Base-by-base conservation (phyloP, 2,113 vertebrate genomes). In the Acrocephalus kingi region DNA sequence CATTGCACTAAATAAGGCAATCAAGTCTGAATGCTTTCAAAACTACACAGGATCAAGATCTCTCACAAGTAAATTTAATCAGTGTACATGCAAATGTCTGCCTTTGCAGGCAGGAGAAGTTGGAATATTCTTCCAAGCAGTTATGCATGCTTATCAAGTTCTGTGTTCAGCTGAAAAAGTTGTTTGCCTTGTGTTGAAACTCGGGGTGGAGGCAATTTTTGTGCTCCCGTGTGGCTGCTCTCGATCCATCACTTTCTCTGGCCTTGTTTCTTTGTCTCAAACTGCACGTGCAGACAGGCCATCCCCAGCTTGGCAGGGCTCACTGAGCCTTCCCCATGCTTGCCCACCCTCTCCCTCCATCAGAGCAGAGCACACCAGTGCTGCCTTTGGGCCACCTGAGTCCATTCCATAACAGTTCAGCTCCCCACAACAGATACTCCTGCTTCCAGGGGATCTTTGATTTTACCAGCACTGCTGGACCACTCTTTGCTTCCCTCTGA, bases 1-100 rank as follows among this genome's bases (percentile, higher is more conserved):
- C 66, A 12, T 75, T 75, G 76, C 45, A 49, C 86, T 93, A 92
- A 75, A 77, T 74, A 81, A 90, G 61, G 77, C 78, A 78, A 84
- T 90, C 74, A 56, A 61, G 45, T 61, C 73, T 62, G 88, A 95
- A 94, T 0, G 2, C 49, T 90, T 92, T 78, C 69, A 93, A 92
- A 94, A 76, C 68, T 91, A 46, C 66, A 28, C 37, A 74, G 73
- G 48, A 93, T 72, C 39, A 15, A 84, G 56, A 67, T 55, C 68
- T 95, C 79, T 90, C 90, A 78, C 2, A 8, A 62, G 68, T 88
- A 78, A 94, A 85, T 91, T 90, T 87, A 86, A 91, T 93, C 68
- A 9, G 18, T 78, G 76, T 49, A 37, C 64, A 61, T 86, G 75
- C 72, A 96, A 94, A 94, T 85, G 9, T 52, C 83, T 78, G 43